A percentile compares a stretch with the other conserved stretches of the same genome.
phyloP scores from a whole-genome alignment of 2,797 vertebrate genomes.

The Cyclopterus lumpus region DNA sequence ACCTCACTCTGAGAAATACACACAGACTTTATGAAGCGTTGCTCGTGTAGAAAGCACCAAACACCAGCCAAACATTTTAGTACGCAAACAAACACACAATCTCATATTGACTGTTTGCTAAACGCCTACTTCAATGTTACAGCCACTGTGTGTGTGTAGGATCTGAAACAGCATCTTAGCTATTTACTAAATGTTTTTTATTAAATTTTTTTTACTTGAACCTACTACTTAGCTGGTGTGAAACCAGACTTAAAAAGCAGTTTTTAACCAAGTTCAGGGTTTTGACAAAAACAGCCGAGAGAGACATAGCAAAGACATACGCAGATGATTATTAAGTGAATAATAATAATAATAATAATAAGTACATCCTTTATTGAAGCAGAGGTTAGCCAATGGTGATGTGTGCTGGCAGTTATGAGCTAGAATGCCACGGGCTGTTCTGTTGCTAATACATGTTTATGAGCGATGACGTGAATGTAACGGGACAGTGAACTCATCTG shows the following conservation, averaged over 20 bases:
- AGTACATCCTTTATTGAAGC: constrained; percentile 34
- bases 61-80: constrained; percentile 1
- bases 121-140: neutral
- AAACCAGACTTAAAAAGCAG: neutral
- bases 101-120: constrained; percentile 33
- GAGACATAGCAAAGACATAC: constrained; percentile 19
- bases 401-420: constrained; percentile 57
- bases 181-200: neutral
- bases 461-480: constrained; percentile 65
- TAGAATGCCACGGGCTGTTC: constrained; percentile 57
- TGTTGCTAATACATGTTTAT: constrained; percentile 69
- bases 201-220: neutral
- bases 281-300: neutral
- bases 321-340: constrained; percentile 40
- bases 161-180: neutral
- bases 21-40: constrained; percentile 17
- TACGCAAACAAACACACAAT: constrained; percentile 38
- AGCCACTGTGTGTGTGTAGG: neutral
- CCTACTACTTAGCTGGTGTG: neutral
- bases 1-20: constrained; percentile 9
- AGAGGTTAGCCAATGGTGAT: constrained; percentile 62
- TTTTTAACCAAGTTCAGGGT: neutral
- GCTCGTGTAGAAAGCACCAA: constrained; percentile 20
- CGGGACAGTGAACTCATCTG: constrained; percentile 61
- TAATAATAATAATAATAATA: too few relatives aligned